A percentile compares a stretch with the other conserved stretches of the same genome.
phyloP scores from a whole-genome alignment of 1,140 invertebrate genomes.

The Andrena cerasifolii region DNA sequence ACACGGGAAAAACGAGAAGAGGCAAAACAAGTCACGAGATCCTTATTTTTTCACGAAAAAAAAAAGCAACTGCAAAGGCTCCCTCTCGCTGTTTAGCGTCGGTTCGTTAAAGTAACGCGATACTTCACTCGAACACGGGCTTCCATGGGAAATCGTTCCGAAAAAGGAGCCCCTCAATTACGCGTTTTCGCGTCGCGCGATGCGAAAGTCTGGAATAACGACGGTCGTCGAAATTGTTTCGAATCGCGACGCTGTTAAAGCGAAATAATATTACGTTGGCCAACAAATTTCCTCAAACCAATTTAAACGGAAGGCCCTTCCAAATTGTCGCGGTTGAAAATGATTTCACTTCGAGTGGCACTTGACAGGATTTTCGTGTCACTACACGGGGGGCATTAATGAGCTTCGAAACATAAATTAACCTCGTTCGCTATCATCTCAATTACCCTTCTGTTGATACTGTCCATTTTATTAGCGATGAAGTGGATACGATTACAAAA shows the following conservation, averaged over 20 bases:
- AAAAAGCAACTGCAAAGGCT: slow-evolving; percentile 1
- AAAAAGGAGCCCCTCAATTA: slow-evolving; percentile 4
- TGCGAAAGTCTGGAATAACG: slow-evolving; percentile 16
- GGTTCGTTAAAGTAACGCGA: background rate
- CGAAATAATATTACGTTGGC: background rate
- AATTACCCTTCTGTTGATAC: too few relatives aligned
- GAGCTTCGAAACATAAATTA: too few relatives aligned
- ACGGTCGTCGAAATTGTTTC: background rate
- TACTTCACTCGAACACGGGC: background rate
- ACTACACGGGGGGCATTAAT: too few relatives aligned
- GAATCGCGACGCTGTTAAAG: background rate
- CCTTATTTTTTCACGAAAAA: background rate
- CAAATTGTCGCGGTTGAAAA: too few relatives aligned
- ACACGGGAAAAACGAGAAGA: too few relatives aligned
- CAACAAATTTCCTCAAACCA: background rate
- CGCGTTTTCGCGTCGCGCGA: background rate
- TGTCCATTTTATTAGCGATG: too few relatives aligned
- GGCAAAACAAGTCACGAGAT: background rate
- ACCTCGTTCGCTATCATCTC: too few relatives aligned
- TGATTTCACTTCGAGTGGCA: too few relatives aligned
- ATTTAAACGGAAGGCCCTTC: too few relatives aligned
- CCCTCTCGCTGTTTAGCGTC: background rate
- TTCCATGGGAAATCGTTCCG: background rate
- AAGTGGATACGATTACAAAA: too few relatives aligned
- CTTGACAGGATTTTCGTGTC: too few relatives aligned